phyloP scores from a whole-genome alignment of 23 tunicate genomes.

The Phallusia fumigata region DNA sequence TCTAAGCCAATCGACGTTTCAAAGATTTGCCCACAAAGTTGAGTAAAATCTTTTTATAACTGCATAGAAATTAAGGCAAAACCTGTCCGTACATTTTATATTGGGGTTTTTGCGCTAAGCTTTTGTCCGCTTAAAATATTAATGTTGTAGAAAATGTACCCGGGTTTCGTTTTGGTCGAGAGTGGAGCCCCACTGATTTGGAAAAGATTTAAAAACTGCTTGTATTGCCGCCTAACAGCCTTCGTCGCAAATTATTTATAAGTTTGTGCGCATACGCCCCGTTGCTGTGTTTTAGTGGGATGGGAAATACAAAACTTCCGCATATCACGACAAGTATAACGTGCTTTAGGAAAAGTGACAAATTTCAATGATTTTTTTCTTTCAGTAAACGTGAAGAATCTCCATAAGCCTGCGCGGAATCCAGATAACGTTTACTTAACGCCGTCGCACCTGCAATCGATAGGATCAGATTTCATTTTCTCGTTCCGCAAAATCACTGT shows the following conservation, averaged over 20 bases:
- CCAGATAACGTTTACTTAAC: conserved; percentile 10
- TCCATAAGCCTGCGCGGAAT: conserved; percentile 12
- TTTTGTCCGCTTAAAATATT: neutral
- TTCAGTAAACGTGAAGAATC: neutral
- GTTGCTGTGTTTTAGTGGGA: too few species aligned
- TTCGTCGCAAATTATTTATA: conserved; percentile 5
- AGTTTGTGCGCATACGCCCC: neutral
- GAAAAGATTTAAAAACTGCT: conserved; percentile 22
- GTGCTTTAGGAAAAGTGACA: too few species aligned
- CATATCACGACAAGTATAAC: too few species aligned
- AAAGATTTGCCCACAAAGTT: too few species aligned
- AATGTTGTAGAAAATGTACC: conserved; percentile 9
- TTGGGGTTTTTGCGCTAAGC: neutral
- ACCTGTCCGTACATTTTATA: neutral
- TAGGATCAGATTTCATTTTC: conserved; percentile 10
- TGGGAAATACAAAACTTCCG: too few species aligned
- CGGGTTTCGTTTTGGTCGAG: conserved; percentile 10
- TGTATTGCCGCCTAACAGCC: conserved; percentile 4
- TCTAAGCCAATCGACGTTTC: neutral
- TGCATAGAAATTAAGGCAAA: too few species aligned
- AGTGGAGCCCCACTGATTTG: conserved; percentile 30
- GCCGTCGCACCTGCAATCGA: conserved; percentile 6
- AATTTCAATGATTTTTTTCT: neutral
- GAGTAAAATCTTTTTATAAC: too few species aligned
- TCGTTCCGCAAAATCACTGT: conserved; percentile 15